Evolutionary conservation across 1,140 invertebrate genomes (phyloP), one percentile per base, ranked within the genome.

Genomic region (Magallana angulata): DNA sequence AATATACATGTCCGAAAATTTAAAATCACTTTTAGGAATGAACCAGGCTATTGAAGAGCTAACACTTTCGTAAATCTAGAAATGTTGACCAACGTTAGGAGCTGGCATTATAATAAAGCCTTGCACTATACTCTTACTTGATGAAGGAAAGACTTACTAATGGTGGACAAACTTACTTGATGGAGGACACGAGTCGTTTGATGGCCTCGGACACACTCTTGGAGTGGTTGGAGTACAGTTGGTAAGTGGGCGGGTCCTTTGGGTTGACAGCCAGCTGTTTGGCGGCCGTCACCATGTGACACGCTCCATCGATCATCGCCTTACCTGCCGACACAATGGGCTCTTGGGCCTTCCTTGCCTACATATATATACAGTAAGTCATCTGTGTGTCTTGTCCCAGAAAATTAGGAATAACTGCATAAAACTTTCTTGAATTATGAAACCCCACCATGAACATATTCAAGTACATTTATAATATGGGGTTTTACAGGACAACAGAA

Each of bases 121-220:
- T 24, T 24, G 24, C 6, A 16, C 12, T 4, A 62, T 7, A 57
- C 57, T 94, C 92, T 92, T 93, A 97, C 96, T 96, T 96, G 87
- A 99, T 98, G 60, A 98, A 97, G 56, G 97, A 97, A 0, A 99
- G 98, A 3, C 5, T 48, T 5, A 48, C 36, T 48, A 3, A 2
- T 97, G 96, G 94, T 99, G 99, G 90, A 99, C 16, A 81, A 57
- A 94, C 93, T 92, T 93, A 97, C 97, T 96, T 96, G 88, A 99
- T 98, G 62, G 98, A 97, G 56, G 97, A 97, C 0, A 99, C 98
- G 2, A 99, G 95, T 14, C 97, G 96, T 94, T 99, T 99, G 90
- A 99, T 99, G 0, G 98, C 98, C 93, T 99, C 98, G 16, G 98
- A 99, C 0, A 99, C 98, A 91, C 97, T 97, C 94, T 98, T 99